phyloP scores from a whole-genome alignment of 2,797 vertebrate genomes.

The Petrocephalus schoutedeni region DNA sequence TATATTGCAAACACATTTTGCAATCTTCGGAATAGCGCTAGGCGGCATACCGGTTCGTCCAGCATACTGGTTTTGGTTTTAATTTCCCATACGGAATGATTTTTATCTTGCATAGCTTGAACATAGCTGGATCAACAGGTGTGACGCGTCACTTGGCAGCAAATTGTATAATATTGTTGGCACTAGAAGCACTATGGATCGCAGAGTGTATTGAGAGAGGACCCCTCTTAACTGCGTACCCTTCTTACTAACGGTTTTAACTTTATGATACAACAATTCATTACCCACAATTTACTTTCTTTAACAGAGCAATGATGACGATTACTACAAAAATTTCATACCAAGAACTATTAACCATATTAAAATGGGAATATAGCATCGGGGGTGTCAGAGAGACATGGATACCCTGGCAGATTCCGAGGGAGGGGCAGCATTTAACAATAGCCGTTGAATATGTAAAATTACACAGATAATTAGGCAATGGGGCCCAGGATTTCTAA shows the following conservation, averaged over 20 bases:
- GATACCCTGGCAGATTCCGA: background rate
- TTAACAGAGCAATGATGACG: too few relatives aligned
- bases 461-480: background rate
- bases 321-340: background rate
- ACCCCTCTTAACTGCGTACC: background rate
- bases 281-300: too few relatives aligned
- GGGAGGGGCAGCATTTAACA: background rate
- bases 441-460: background rate
- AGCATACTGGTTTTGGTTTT: background rate
- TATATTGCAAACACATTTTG: too few relatives aligned
- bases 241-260: background rate
- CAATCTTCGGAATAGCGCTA: background rate
- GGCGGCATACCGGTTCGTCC: background rate
- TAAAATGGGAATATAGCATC: background rate
- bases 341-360: background rate
- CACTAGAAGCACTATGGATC: background rate
- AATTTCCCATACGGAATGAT: background rate
- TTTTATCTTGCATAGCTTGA: background rate
- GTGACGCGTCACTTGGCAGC: background rate
- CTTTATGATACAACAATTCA: too few relatives aligned
- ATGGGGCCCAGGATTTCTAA: background rate
- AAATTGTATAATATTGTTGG: background rate
- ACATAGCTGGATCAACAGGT: background rate
- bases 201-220: background rate
- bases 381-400: background rate